These are phyloP conservation scores for Ambastaia sidthimunki DNA, from an alignment of 2,797 vertebrate genomes.

Conservation along the genomic window DNA sequence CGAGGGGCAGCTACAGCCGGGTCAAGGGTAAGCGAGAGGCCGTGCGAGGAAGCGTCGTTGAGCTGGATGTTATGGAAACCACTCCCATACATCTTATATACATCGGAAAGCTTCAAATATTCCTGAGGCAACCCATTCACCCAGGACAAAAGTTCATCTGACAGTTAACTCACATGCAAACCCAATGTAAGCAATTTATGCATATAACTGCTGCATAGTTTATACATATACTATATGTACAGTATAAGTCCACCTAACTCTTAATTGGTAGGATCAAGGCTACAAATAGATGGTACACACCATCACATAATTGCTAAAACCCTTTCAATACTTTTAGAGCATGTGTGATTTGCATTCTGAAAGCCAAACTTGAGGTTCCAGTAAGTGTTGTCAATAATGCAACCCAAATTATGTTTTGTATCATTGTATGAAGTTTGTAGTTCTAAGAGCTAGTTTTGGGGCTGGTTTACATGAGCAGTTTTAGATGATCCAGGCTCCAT, in stretches of 20 bases:
- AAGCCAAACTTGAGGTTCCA: not conserved
- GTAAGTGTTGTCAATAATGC: not conserved
- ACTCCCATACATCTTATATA: slow-evolving; percentile 79
- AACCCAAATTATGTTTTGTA: not conserved
- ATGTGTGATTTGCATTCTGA: not conserved
- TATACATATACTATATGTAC: not conserved
- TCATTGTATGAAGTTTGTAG: no score
- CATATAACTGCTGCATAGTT: slow-evolving; percentile 22
- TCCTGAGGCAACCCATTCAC: slow-evolving; percentile 72
- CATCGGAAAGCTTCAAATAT: slow-evolving; percentile 82
- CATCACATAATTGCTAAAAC: no score
- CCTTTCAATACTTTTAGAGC: no score
- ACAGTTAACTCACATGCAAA: slow-evolving; percentile 38
- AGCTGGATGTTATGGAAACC: slow-evolving; percentile 69
- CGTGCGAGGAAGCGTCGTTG: slow-evolving; percentile 61
- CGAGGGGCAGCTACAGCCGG: slow-evolving; percentile 70
- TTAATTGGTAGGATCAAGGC: not conserved
- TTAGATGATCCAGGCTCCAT: slow-evolving; percentile 55
- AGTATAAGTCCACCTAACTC: not conserved
- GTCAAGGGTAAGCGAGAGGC: slow-evolving; percentile 71
- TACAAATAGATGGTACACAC: not conserved
- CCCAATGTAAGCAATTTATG: not conserved
- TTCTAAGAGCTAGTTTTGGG: not conserved
- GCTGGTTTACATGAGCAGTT: not conserved
- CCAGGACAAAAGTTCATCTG: slow-evolving; percentile 61